phyloP scores from a whole-genome alignment of 2,797 vertebrate genomes.

The Sciurus carolinensis region DNA sequence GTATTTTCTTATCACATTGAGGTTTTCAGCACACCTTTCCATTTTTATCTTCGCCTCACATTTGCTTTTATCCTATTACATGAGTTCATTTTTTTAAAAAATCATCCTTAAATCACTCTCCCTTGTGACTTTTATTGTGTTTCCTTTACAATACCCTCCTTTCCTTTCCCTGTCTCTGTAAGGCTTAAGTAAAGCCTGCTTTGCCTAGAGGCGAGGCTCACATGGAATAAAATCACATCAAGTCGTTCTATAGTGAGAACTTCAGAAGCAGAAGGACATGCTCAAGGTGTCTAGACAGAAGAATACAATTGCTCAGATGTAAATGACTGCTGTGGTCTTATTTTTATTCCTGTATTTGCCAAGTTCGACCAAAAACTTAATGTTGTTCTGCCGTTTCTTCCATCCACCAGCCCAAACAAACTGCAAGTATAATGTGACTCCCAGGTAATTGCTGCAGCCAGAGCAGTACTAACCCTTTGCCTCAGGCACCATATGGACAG shows the following conservation, averaged over 20 bases:
- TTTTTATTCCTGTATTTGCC: slow-evolving; percentile 24
- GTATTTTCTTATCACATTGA: not conserved
- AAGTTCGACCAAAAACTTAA: not conserved
- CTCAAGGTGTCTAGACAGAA: not conserved
- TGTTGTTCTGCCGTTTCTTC: slow-evolving; percentile 2
- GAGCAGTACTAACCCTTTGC: slow-evolving; percentile 71
- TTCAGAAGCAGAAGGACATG: not conserved
- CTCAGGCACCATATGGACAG: slow-evolving; percentile 76
- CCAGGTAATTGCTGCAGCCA: slow-evolving; percentile 47
- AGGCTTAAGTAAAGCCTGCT: not conserved
- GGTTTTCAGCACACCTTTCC: not conserved
- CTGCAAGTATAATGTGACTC: slow-evolving; percentile 59
- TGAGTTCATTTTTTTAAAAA: not conserved
- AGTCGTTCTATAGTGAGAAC: not conserved
- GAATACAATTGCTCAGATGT: not conserved
- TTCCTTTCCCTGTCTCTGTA: not conserved
- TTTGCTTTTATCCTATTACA: slow-evolving; percentile 3
- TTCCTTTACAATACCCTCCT: not conserved
- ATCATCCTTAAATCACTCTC: not conserved
- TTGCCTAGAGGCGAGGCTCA: not conserved
- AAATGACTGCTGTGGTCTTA: not conserved
- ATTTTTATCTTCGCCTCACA: not conserved
- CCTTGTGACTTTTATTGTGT: not conserved
- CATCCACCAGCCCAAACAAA: not conserved
- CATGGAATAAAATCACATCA: not conserved